Base-by-base conservation (phyloP, 2,113 vertebrate genomes). In the Pholis gunnellus region DNA sequence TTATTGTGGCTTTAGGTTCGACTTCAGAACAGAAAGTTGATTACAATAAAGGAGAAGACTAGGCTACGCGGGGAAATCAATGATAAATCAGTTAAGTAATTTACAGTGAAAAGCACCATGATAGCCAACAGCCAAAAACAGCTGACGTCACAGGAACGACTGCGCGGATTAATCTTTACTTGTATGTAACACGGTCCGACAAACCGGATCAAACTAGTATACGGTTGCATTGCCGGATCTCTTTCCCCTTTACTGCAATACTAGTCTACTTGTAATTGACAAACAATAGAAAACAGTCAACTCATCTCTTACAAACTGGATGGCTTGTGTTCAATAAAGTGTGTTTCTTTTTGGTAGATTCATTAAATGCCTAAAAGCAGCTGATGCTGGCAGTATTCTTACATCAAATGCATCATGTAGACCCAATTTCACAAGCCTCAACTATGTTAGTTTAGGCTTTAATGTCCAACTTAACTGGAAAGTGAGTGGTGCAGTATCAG, bases 191-290 rank as follows among this genome's bases (percentile, higher is more conserved):
- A 75, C 34, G 81, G 73, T 54, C 72, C 15, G 4, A 54, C 52
- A 89, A 89, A 93, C 95, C 90, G 84, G 95, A 86, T 94, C 46
- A 86, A 94, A 94, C 95, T 66, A 71, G 95, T 91, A 87, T 76
- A 1, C 17, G 1, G 25, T 65, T 36, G 84, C 69, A 1, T 42
- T 1, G 46, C 44, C 76, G 92, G 94, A 64, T 75, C 95, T 95
- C 85, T 88, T 94, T 95, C 46, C n/a, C 36, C 8, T 86, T 87
- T 91, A 83, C 91, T 87, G 94, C 95, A 95, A 36, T 90, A 86
- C 57, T 10, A 52, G 40, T 70, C 36, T 81, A 48, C 84, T 87
- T 90, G 46, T 78, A 4, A 68, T 57, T 38, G 68, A 78, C 5
- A 11, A 85, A 93, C 82, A 86, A 86, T 50, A 76, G 71, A 77